Evolutionary conservation across 2,888 invertebrate genomes (phyloP).

Genomic region (Scelioninae gen. 1): DNA sequence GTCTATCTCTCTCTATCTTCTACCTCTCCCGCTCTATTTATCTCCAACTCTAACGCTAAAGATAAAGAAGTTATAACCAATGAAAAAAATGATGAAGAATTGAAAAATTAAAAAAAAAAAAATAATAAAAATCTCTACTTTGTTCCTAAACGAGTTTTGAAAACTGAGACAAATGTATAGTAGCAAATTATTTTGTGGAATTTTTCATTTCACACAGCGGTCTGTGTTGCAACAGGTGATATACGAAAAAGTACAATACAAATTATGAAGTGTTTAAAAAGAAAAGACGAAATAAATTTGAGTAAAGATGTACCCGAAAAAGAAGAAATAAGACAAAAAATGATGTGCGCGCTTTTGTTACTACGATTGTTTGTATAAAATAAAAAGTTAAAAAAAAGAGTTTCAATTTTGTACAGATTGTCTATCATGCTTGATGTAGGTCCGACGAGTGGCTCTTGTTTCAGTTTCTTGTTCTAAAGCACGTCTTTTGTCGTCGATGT

Average conservation of each 20-base stretch:
- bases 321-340: not conserved
- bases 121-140: not conserved
- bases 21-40: conserved; percentile 24
- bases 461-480: not conserved
- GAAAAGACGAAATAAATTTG: not conserved
- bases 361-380: conserved; percentile 62
- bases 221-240: conserved; percentile 49
- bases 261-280: conserved; percentile 11
- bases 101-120: conserved; percentile 1
- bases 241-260: conserved; percentile 38
- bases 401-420: conserved; percentile 62
- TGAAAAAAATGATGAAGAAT: too few species aligned
- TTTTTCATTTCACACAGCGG: conserved; percentile 37
- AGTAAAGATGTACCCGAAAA: conserved; percentile 1
- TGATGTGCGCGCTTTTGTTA: conserved; percentile 55
- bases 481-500: too few species aligned
- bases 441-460: conserved; percentile 34
- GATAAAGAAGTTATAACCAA: not conserved
- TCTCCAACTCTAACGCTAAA: conserved; percentile 13
- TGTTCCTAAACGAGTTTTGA: not conserved
- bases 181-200: conserved; percentile 30
- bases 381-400: conserved; percentile 41
- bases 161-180: conserved; percentile 32
- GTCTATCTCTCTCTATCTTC: conserved; percentile 19
- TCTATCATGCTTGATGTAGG: conserved; percentile 51